phyloP scores from a whole-genome alignment of 2,797 vertebrate species.

The Thripadectes ignobilis region DNA sequence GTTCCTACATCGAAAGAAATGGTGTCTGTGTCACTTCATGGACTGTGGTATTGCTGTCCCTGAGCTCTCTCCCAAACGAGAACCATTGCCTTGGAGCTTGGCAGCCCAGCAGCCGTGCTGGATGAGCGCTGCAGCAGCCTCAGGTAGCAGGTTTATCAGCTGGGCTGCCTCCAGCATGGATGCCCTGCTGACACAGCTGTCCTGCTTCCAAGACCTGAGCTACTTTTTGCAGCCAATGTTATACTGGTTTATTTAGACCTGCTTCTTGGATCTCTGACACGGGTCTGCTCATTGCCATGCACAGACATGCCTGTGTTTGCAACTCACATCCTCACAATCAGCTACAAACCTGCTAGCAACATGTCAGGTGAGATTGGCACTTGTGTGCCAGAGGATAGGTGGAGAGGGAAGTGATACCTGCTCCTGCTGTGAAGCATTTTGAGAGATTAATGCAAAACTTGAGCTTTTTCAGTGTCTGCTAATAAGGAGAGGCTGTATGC shows the following conservation, averaged over 20 bases:
- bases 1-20: neutral
- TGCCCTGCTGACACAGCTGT: neutral
- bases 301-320: neutral
- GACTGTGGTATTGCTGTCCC: neutral
- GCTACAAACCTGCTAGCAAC: neutral
- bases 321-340: neutral
- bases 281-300: neutral
- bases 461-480: neutral
- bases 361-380: neutral
- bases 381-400: neutral
- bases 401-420: neutral
- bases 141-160: neutral
- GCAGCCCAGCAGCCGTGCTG: neutral
- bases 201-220: neutral
- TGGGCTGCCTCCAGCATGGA: neutral
- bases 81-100: neutral
- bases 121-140: neutral
- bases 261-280: neutral
- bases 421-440: slow-evolving; percentile 1
- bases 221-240: neutral
- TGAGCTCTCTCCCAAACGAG: neutral
- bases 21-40: neutral
- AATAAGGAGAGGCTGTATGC: neutral
- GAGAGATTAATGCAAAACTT: neutral
- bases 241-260: neutral